These are phyloP conservation scores for Oscarella lobularis DNA, from an alignment of 37 sponge, comb jelly and placozoan genomes.

Conservation along the genomic window DNA sequence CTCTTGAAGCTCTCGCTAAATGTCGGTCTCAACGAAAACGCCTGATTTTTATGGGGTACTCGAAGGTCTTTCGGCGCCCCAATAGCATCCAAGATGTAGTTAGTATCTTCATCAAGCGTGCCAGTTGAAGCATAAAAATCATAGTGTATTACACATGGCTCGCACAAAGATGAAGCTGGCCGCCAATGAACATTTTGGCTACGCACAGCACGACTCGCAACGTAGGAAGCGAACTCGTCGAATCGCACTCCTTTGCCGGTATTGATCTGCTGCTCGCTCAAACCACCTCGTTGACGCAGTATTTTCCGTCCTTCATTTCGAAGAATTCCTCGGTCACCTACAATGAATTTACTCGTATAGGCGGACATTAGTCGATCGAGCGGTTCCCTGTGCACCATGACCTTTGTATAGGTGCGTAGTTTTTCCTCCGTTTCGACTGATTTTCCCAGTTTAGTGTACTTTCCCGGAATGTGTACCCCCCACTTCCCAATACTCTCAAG, in stretches of 20 bases:
- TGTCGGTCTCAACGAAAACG: too few relatives aligned
- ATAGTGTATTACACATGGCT: slow-evolving; percentile 1
- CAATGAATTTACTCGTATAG: not conserved
- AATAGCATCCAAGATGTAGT: not conserved
- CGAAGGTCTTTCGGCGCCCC: not conserved
- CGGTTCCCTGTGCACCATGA: not conserved
- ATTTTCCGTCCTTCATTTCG: not conserved
- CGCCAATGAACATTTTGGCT: not conserved
- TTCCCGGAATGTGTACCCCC: too few relatives aligned
- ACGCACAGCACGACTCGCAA: not conserved
- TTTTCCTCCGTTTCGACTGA: not conserved
- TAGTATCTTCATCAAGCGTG: not conserved
- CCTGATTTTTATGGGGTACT: not conserved
- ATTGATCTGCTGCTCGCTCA: not conserved
- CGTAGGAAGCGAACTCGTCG: not conserved
- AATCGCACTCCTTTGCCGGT: not conserved
- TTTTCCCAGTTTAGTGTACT: too few relatives aligned
- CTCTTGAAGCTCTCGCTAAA: too few relatives aligned
- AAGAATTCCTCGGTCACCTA: not conserved
- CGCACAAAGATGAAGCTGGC: not conserved
- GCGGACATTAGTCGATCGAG: not conserved
- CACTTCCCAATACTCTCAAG: not conserved
- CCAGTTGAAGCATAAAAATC: not conserved
- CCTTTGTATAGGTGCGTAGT: not conserved
- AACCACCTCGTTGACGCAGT: not conserved